Evolutionary conservation across 1,140 invertebrate genomes (phyloP).

Genomic region (Wiebesia pumilae): DNA sequence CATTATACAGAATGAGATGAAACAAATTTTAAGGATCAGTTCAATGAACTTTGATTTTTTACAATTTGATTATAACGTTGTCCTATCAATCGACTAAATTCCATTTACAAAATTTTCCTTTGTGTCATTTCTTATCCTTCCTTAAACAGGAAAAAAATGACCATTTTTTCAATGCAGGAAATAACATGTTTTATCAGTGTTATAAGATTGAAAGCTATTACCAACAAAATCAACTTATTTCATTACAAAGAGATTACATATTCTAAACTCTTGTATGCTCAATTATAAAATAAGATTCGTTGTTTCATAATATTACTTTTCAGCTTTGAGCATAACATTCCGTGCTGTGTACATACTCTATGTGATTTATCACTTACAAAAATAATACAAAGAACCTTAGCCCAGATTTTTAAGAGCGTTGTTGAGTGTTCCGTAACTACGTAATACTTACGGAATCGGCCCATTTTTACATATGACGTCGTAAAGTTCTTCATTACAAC

Average conservation of each 20-base stretch:
- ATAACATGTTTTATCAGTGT: not conserved
- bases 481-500: not conserved
- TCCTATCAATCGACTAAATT: too few relatives aligned
- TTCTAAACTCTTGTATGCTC: not conserved
- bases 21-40: not conserved
- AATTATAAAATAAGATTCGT: slow-evolving; percentile 19
- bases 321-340: not conserved
- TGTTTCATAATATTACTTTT: not conserved
- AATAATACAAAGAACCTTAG: not conserved
- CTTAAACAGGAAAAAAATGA: not conserved
- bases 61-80: not conserved
- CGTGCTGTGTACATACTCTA: not conserved
- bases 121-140: not conserved
- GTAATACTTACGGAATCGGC: not conserved
- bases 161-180: not conserved
- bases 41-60: not conserved
- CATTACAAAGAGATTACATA: not conserved
- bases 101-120: not conserved
- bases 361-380: not conserved
- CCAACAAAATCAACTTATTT: slow-evolving; percentile 5
- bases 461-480: not conserved
- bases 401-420: not conserved
- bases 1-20: not conserved
- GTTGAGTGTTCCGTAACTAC: not conserved
- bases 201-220: slow-evolving; percentile 19